Conservation (phyloP, 2,888 invertebrate species). For the Apamea epomidion region DNA sequence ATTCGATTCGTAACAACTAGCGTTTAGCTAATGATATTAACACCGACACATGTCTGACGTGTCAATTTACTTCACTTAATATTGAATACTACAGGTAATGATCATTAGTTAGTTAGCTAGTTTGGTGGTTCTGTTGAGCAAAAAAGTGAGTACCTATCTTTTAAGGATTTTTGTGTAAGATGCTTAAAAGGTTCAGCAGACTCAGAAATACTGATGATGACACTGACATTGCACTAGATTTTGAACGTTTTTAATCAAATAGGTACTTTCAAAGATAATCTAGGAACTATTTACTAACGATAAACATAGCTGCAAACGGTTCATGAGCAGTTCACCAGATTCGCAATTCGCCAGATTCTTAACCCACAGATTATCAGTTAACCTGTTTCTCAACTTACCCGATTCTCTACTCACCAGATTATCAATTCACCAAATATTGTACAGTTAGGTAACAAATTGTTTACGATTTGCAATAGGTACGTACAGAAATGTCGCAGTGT, state of each 20-base stretch:
- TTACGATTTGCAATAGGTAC: too few relatives aligned
- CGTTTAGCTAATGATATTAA: constrained; percentile 62
- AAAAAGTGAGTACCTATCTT: background rate
- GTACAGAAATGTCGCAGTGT: too few relatives aligned
- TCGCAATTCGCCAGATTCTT: too few relatives aligned
- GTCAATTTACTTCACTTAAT: constrained; percentile 57
- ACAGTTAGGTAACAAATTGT: too few relatives aligned
- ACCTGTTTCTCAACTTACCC: too few relatives aligned
- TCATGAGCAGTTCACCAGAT: too few relatives aligned
- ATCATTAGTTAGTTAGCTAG: too few relatives aligned
- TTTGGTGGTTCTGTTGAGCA: background rate
- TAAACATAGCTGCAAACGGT: background rate
- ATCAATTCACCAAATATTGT: too few relatives aligned
- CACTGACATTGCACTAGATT: too few relatives aligned
- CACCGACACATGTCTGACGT: constrained; percentile 61
- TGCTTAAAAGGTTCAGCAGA: background rate
- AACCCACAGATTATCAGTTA: too few relatives aligned
- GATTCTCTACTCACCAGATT: too few relatives aligned
- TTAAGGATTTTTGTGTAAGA: background rate
- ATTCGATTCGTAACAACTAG: constrained; percentile 48
- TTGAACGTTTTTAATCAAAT: too few relatives aligned
- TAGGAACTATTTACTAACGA: background rate
- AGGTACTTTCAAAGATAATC: background rate
- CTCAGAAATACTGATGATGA: background rate
- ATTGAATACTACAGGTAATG: constrained; percentile 44